Evolutionary conservation across 30 jellyfish, hydroid and myxozoan genomes (phyloP).

Genomic region (Chironex yamaguchii): DNA sequence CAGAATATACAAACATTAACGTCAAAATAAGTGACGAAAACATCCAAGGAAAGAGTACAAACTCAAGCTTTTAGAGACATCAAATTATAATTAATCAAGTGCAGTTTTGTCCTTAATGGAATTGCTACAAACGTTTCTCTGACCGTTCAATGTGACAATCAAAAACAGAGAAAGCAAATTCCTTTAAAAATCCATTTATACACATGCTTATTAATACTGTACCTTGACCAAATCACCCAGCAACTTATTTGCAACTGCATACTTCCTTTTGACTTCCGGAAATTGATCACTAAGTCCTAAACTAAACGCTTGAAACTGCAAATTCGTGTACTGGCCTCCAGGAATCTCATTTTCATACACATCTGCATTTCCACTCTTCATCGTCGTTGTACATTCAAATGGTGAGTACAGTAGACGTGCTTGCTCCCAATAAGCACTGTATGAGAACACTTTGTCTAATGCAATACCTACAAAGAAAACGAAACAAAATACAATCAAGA

Average conservation of each 20-base stretch:
- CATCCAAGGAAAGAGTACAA: too few relatives aligned
- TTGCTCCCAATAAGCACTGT: slow-evolving; percentile 99
- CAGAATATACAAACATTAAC: too few relatives aligned
- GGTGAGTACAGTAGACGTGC: slow-evolving; percentile 97
- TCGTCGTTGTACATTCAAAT: slow-evolving; percentile 96
- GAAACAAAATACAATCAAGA: background rate
- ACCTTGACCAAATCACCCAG: slow-evolving; percentile 98
- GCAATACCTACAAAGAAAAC: slow-evolving; percentile 67
- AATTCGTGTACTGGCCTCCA: slow-evolving; percentile 99
- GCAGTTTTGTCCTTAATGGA: too few relatives aligned
- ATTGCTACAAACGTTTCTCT: too few relatives aligned
- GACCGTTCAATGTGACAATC: too few relatives aligned
- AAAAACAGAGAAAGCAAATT: too few relatives aligned
- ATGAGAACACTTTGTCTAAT: slow-evolving; percentile 77
- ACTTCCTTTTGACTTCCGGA: slow-evolving; percentile 92
- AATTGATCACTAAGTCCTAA: slow-evolving; percentile 96
- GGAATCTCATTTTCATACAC: slow-evolving; percentile 98
- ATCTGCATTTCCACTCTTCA: slow-evolving; percentile 99
- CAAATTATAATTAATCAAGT: too few relatives aligned
- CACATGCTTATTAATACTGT: too few relatives aligned
- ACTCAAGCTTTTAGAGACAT: too few relatives aligned
- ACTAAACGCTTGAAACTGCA: slow-evolving; percentile 99
- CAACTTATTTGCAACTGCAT: slow-evolving; percentile 89
- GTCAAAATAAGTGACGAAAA: too few relatives aligned
- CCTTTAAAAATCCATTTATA: too few relatives aligned